Percentiles rank a stretch among this genome's conserved stretches.
Conservation (phyloP, 2,888 invertebrate species). For the Sphecodes monilicornis region DNA sequence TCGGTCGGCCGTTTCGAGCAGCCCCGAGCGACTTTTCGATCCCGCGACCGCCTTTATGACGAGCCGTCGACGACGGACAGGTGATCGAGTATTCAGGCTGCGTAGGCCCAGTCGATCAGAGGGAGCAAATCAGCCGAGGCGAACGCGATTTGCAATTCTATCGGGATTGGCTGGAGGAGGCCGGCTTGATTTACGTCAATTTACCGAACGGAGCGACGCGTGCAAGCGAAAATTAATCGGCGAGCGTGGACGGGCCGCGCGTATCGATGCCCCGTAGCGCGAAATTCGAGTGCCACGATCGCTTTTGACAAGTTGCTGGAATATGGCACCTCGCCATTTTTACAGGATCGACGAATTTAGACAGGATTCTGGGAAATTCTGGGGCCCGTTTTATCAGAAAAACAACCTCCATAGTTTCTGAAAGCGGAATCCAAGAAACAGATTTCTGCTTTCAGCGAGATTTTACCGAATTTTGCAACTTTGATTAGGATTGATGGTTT, state of each 20-base stretch:
- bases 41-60: background rate
- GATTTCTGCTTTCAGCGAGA: no score
- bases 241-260: background rate
- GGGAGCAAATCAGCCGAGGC: constrained; percentile 32
- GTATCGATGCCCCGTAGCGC: background rate
- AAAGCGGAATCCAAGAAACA: no score
- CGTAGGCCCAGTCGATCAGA: constrained; percentile 26
- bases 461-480: no score
- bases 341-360: background rate
- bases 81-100: constrained; percentile 39
- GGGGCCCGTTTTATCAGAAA: no score
- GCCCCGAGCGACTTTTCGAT: background rate
- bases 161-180: constrained; percentile 24
- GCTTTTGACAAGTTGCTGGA: background rate
- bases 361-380: background rate
- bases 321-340: background rate
- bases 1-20: background rate
- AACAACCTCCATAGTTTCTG: no score
- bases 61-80: constrained; percentile 15
- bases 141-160: constrained; percentile 45
- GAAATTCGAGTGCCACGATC: background rate
- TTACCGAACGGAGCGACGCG: background rate
- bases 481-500: no score
- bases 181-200: constrained; percentile 28
- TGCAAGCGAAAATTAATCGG: constrained; percentile 18